Conservation (phyloP, 2,797 vertebrate species). For the Agapornis canus region DNA sequence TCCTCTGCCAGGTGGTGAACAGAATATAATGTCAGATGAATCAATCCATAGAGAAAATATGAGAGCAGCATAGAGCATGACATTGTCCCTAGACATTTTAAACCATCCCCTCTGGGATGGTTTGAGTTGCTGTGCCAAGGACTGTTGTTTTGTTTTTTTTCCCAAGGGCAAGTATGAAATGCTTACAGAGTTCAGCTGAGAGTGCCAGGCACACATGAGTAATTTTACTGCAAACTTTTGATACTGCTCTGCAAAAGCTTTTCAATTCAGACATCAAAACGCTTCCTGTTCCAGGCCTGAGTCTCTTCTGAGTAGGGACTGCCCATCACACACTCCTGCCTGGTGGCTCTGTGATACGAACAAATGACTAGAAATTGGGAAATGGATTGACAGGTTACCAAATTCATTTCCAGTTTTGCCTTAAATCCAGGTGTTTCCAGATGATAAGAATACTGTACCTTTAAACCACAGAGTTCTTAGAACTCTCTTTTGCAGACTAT, state of each 20-base stretch:
- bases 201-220: background rate
- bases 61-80: background rate
- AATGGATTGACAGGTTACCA: conserved; percentile 5
- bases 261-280: conserved; percentile 43
- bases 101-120: background rate
- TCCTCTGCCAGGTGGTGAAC: background rate
- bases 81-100: background rate
- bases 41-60: background rate
- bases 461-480: background rate
- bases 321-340: background rate
- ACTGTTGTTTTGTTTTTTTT: background rate
- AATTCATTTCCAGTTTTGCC: conserved; percentile 16
- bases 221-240: conserved; percentile 32
- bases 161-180: conserved; percentile 5
- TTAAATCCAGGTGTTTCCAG: conserved; percentile 44
- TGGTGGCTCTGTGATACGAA: conserved; percentile 41
- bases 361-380: conserved; percentile 27
- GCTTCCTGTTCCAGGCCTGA: conserved; percentile 25
- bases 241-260: background rate
- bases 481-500: background rate
- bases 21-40: background rate
- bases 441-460: conserved; percentile 22
- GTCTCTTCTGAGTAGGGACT: conserved; percentile 15
- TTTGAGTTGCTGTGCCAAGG: background rate
- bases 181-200: background rate